phyloP scores from a whole-genome alignment of 2,113 vertebrate species.

The Archilochus colubris region DNA sequence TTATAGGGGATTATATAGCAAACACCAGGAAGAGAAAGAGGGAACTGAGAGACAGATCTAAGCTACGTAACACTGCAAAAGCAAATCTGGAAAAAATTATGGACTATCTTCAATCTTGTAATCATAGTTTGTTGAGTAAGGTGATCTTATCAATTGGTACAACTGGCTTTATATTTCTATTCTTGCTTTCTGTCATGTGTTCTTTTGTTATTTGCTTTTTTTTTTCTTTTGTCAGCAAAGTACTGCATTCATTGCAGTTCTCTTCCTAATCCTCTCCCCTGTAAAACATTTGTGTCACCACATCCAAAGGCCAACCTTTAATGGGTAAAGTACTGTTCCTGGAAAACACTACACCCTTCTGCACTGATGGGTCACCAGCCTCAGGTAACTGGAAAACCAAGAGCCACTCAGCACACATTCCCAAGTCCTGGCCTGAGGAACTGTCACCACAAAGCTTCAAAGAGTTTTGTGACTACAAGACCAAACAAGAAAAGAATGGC shows the following conservation, averaged over 20 bases:
- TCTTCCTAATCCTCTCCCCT: neutral
- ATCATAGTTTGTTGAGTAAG: neutral
- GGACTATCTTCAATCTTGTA: neutral
- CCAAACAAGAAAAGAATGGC: neutral
- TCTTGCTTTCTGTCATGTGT: neutral
- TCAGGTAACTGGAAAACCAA: neutral
- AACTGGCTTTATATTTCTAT: neutral
- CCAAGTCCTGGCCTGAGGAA: too few species aligned
- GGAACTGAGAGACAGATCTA: neutral
- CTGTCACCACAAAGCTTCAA: too few species aligned
- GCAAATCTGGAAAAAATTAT: neutral
- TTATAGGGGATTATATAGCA: neutral
- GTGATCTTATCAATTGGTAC: neutral
- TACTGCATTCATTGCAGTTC: neutral
- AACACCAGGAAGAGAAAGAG: neutral
- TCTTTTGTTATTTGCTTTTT: neutral
- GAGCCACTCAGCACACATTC: too few species aligned
- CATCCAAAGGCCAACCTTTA: neutral
- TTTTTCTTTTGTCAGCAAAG: neutral
- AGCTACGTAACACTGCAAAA: neutral
- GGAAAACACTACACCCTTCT: neutral
- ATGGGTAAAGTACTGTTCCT: neutral
- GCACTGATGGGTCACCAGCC: rapidly evolving
- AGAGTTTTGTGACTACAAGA: neutral
- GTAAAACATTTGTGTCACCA: neutral